Percentiles rank a stretch among this genome's conserved stretches.
phyloP scores from a whole-genome alignment of 2,888 invertebrate species.

The Tolmerus cingulatus region DNA sequence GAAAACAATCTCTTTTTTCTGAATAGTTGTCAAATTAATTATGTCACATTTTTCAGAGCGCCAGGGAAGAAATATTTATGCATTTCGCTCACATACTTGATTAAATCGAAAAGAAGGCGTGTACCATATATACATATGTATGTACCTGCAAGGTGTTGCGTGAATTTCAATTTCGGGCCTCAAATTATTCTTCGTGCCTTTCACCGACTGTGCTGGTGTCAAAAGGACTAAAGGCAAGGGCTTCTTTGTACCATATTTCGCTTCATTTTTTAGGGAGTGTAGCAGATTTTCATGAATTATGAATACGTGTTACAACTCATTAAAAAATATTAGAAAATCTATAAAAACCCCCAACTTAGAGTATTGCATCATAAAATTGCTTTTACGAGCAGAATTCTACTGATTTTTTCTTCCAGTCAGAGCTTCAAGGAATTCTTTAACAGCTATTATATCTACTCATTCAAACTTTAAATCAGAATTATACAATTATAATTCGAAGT shows the following conservation, averaged over 20 bases:
- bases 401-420: no score
- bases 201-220: background rate
- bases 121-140: no score
- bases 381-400: no score
- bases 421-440: no score
- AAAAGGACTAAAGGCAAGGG: background rate
- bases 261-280: background rate
- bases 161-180: background rate
- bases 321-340: background rate
- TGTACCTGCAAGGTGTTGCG: background rate
- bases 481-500: no score
- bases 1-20: constrained; percentile 15
- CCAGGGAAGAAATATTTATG: background rate
- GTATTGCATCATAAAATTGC: background rate
- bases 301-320: background rate
- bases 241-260: background rate
- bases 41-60: background rate
- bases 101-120: background rate
- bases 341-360: background rate
- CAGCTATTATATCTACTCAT: no score
- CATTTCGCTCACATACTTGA: background rate
- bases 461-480: no score
- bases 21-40: constrained; percentile 5
- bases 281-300: background rate
- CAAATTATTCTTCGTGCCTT: background rate